Conservation (phyloP, 2,113 vertebrate species). For the Hoplias malabaricus region DNA sequence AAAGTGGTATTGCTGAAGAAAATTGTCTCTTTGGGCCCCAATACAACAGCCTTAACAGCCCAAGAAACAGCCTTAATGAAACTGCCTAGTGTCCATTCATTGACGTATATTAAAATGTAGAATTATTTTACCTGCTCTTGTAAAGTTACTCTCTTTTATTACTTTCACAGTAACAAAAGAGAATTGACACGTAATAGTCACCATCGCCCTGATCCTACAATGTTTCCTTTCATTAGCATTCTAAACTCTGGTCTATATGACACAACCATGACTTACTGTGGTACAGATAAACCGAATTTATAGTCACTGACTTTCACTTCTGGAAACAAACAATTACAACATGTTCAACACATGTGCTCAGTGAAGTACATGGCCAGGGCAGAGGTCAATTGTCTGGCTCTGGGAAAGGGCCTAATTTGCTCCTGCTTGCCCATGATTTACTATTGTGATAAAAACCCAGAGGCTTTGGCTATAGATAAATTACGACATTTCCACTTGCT, state of each 20-base stretch:
- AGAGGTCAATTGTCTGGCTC: conserved; percentile 32
- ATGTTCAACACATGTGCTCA: conserved; percentile 30
- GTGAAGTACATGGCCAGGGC: neutral
- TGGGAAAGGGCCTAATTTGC: conserved; percentile 34
- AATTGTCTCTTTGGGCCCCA: no score
- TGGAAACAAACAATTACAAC: conserved; percentile 1
- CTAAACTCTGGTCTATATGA: neutral
- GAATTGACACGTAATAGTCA: no score
- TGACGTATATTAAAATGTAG: no score
- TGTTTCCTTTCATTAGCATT: neutral
- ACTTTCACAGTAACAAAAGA: no score
- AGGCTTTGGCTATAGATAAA: conserved; percentile 5
- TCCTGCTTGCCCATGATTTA: conserved; percentile 33
- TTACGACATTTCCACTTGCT: neutral
- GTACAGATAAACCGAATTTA: neutral
- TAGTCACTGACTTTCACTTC: neutral
- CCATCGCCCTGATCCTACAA: no score
- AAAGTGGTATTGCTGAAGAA: no score
- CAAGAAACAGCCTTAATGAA: no score
- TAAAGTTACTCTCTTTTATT: no score
- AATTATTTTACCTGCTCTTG: no score
- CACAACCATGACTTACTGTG: neutral
- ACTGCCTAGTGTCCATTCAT: no score
- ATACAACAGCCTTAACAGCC: no score
- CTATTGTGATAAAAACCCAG: conserved; percentile 29